phyloP scores from a whole-genome alignment of 1,140 invertebrate species.

The Leguminivora glycinivorella region DNA sequence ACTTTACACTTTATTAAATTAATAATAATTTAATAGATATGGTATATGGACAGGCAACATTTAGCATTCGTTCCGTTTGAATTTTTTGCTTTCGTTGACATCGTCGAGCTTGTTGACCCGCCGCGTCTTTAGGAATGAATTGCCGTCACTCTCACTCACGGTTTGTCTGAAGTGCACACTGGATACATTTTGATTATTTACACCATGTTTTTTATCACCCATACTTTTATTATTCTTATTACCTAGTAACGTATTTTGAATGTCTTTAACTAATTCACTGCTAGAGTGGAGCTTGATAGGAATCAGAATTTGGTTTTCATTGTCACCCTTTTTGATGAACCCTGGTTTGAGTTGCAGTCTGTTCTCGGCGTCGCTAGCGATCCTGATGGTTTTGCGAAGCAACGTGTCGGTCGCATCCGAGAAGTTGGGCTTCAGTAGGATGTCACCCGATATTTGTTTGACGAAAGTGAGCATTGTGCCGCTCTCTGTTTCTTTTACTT shows the following conservation, averaged over 20 bases:
- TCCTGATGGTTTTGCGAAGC: constrained; percentile 65
- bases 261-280: constrained; percentile 70
- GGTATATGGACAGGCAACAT: constrained; percentile 59
- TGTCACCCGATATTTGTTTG: constrained; percentile 69
- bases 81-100: constrained; percentile 70
- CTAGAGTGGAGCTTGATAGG: constrained; percentile 61
- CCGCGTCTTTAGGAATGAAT: constrained; percentile 66
- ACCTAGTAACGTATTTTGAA: constrained; percentile 72
- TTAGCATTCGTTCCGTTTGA: constrained; percentile 75
- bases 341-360: constrained; percentile 68
- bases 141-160: constrained; percentile 66
- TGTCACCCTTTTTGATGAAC: constrained; percentile 64
- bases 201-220: constrained; percentile 74
- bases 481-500: constrained; percentile 55
- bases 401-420: constrained; percentile 64
- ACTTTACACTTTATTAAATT: constrained; percentile 71
- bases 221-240: constrained; percentile 69
- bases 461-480: constrained; percentile 60
- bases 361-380: constrained; percentile 69
- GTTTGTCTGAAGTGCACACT: constrained; percentile 70
- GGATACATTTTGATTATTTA: constrained; percentile 75
- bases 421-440: constrained; percentile 66
- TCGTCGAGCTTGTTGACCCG: constrained; percentile 69
- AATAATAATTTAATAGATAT: constrained; percentile 73
- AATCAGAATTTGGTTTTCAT: constrained; percentile 69